Evolutionary conservation across 2,888 invertebrate species (phyloP), one percentile per base, ranked within the genome.

Genomic region (Acleris laterana): DNA sequence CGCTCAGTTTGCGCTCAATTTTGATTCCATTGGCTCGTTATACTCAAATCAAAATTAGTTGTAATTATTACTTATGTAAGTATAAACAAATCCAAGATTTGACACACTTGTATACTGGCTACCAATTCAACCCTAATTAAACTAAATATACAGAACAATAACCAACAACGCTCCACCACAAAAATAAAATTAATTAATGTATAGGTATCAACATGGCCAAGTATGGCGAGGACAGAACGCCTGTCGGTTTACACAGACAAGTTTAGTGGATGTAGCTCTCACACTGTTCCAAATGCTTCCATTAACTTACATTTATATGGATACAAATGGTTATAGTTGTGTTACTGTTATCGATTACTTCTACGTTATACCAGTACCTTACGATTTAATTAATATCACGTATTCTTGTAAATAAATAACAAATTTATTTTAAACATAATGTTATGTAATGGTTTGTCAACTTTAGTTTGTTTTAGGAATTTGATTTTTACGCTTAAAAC

Each of bases 11-110:
- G 81, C 78, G 77, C 79, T 74, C 76, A 77, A 84, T 84, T 85
- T 87, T 84, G 83, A 83, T 87, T 81, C 81, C 84, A 86, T 88
- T 87, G 86, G 88, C 88, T 87, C 84, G 72, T 74, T 77, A 73
- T 71, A 75, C 74, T 73, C 72, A 68, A 74, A 77, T 76, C 74
- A 73, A 74, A 71, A 70, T n/a, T n/a, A n/a, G n/a, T n/a, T n/a
- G n/a, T n/a, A n/a, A n/a, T n/a, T n/a, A n/a, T n/a, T n/a, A 71
- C 19, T n/a, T n/a, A n/a, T 38, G 38, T 72, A 69, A 62, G 62
- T 60, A 70, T 69, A 67, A 32, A 72, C 68, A 68, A 63, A 73
- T 71, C 17, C 20, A 74, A 70, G 71, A 74, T 75, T 72, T 75
- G 72, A 74, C 71, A 75, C 70, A 74, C 73, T 74, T 76, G 74